Evolutionary conservation across 2,797 vertebrate genomes (phyloP), one percentile per base, ranked within the genome.

Genomic region (Eulemur mongoz): DNA sequence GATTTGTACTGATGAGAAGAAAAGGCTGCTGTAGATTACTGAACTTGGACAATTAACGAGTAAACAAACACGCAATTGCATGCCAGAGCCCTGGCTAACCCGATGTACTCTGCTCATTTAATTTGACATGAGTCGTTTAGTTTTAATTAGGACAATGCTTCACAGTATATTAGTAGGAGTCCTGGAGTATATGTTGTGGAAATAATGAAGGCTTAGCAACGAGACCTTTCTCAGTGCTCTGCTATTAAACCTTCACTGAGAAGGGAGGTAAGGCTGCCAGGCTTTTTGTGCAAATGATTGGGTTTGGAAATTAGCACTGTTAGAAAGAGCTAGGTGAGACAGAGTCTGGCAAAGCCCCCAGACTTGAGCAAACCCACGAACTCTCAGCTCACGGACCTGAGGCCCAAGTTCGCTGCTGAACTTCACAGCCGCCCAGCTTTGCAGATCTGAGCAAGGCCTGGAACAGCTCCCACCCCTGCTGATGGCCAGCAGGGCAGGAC

Each of bases 101-200:
- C 89, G 93, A 87, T 75, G 82, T 91, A 78, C 93, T 94, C 91
- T n/a, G 65, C 85, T 96, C 92, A 89, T 95, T 97, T 95, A 63
- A 95, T 94, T 72, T 91, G 91, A 97, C 96, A 75, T 76, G 97
- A 89, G 94, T 92, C 63, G 1, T 92, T 97, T 86, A 84, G 96
- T 95, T 96, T 97, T 97, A 97, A 97, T 97, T 91, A 97, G 93
- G 97, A 97, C 90, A 87, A 78, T 70, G 79, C 86, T 93, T 93
- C 95, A 30, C 0, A 4, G 82, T 87, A 7, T 95, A 88, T 95
- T 97, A 93, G 92, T 89, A 86, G 94, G 90, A 97, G 97, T 88
- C 92, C 93, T 89, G 94, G 92, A 91, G 95, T 83, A 95, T 92
- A 79, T 83, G 75, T 94, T 97, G 92, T 97, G 91, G 88, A 97